Percentiles rank a stretch among this genome's conserved stretches.
Evolutionary conservation across 2,888 invertebrate species (phyloP).

Genomic region (Drosophila anomelani): DNA sequence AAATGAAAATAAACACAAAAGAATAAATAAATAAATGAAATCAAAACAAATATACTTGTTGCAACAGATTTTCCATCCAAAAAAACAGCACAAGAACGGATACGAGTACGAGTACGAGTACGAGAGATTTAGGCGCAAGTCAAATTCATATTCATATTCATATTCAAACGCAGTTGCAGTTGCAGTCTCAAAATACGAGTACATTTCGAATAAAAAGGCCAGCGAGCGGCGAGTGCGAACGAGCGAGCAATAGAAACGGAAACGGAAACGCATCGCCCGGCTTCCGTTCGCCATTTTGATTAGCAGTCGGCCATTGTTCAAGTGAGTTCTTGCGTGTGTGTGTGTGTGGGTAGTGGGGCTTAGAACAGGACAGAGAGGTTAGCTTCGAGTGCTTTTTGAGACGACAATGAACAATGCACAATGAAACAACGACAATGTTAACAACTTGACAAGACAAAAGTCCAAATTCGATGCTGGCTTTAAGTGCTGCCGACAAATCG

Average conservation of each 20-base stretch:
- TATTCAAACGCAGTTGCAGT: slow-evolving; percentile 64
- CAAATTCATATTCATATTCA: slow-evolving; percentile 62
- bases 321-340: slow-evolving; percentile 20
- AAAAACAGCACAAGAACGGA: slow-evolving; percentile 62
- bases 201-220: slow-evolving; percentile 36
- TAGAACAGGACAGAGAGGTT: slow-evolving; percentile 31
- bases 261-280: slow-evolving; percentile 33
- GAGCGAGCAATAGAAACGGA: slow-evolving; percentile 39
- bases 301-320: slow-evolving; percentile 33
- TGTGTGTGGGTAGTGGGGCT: slow-evolving; percentile 12
- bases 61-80: slow-evolving; percentile 57
- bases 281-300: slow-evolving; percentile 39
- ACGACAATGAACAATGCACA: slow-evolving; percentile 59
- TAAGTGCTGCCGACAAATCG: slow-evolving; percentile 39
- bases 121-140: slow-evolving; percentile 61
- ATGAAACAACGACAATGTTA: slow-evolving; percentile 48
- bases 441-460: slow-evolving; percentile 47
- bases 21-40: slow-evolving; percentile 2
- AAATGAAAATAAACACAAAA: slow-evolving; percentile 4
- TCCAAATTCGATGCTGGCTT: slow-evolving; percentile 43
- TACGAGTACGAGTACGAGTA: slow-evolving; percentile 23
- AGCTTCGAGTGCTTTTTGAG: slow-evolving; percentile 42
- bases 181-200: slow-evolving; percentile 44
- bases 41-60: slow-evolving; percentile 16
- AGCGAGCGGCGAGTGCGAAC: slow-evolving; percentile 41